A percentile compares a stretch with the other conserved stretches of the same genome.
Evolutionary conservation across 2,797 vertebrate species (phyloP).

Genomic region (Cirrhinus mrigala): DNA sequence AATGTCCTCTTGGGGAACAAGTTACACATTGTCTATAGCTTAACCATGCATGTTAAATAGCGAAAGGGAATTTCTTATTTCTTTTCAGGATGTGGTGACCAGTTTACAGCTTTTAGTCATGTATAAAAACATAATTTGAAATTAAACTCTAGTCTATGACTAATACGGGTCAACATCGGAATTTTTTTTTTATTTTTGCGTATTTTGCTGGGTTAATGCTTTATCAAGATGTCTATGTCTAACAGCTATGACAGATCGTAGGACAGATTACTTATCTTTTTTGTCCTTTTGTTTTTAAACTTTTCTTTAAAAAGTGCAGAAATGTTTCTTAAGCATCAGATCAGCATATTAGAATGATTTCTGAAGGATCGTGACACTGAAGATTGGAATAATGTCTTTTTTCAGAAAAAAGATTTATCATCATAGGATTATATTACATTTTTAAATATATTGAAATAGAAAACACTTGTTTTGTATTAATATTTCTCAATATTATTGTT

Average conservation of each 20-base stretch:
- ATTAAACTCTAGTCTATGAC: neutral
- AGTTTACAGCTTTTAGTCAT: neutral
- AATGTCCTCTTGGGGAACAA: conserved; percentile 41
- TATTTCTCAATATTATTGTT: neutral
- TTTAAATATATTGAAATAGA: neutral
- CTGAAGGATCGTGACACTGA: neutral
- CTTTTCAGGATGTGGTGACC: neutral
- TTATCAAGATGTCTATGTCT: neutral
- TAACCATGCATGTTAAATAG: conserved; percentile 35
- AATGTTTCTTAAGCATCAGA: neutral
- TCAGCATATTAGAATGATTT: neutral
- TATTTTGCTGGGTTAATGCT: neutral
- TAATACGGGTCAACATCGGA: neutral
- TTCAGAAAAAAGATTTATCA: neutral
- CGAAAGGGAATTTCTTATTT: conserved; percentile 17
- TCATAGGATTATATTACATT: neutral
- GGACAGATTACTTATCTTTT: neutral
- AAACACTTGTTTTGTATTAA: neutral
- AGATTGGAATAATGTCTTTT: neutral
- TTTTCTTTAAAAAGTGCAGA: neutral
- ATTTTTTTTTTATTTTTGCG: neutral
- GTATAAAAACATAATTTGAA: neutral
- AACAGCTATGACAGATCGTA: neutral
- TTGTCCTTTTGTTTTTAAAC: no score
- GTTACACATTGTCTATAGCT: conserved; percentile 51